Base-by-base conservation (phyloP, 2,888 invertebrate species). In the Junonia oenone region DNA sequence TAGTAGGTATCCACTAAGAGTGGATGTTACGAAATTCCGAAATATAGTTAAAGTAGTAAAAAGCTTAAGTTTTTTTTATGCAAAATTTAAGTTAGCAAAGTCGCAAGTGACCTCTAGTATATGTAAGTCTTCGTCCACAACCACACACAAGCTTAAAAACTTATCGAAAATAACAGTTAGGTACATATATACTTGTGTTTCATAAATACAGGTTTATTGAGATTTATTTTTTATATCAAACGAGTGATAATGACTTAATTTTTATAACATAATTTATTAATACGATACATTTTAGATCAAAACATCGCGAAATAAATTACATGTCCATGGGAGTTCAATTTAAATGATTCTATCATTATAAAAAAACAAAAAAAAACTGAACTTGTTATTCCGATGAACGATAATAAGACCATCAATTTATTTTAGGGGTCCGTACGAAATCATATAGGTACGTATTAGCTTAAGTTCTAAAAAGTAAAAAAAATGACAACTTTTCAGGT, bases 341-440 rank as follows among this genome's bases (percentile, higher is more conserved):
- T 26, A 43, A 26, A 13, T 43, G 2, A 13, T 26, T 22, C 26
- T 19, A 40, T 40, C 17, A 14, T 15, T 37, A 19, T 22, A 22
- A n/a, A n/a, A n/a, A n/a, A n/a, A n/a, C n/a, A n/a, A n/a, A 43
- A 43, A 43, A 43, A 43, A 22, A 43, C 13, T 22, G 26, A 43
- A 13, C 43, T 43, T 19, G 43, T 43, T 43, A 13, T 26, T 43
- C 11, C 22, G 43, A 43, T 43, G 5, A 13, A 26, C 22, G 26
- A 43, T 26, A 26, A 26, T 40, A 43, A 43, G 43, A 13, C 43
- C 22, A 43, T 43, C 43, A 26, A 26, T 26, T 43, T 26, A n/a
- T 43, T 26, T 26, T 13, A 26, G 43, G 13, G 43, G 13, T 43
- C 43, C 43, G 43, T n/a, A n/a, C n/a, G n/a, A n/a, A n/a, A n/a